Evolutionary conservation across 2,113 vertebrate genomes (phyloP).

Genomic region (Dryoscopus gambensis): DNA sequence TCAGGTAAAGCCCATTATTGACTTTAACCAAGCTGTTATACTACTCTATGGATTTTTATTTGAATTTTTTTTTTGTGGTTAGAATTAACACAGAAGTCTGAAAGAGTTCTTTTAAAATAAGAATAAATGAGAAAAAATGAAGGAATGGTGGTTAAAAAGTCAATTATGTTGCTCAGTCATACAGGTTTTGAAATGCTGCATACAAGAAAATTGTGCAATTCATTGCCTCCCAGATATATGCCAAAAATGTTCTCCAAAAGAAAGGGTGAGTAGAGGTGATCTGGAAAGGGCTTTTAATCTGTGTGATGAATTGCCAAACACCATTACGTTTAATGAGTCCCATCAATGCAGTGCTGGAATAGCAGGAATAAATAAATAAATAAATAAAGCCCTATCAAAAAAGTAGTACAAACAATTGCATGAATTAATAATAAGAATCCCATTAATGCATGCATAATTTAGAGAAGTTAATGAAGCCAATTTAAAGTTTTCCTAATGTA

Average conservation of each 20-base stretch:
- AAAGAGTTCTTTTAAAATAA: not conserved
- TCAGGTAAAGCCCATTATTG: constrained; percentile 41
- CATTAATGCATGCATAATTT: constrained; percentile 62
- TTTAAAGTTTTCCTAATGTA: constrained; percentile 55
- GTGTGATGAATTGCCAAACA: constrained; percentile 70
- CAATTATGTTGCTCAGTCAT: not conserved
- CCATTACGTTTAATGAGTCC: constrained; percentile 72
- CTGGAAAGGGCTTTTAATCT: constrained; percentile 65
- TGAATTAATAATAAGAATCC: constrained; percentile 71
- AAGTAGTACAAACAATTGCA: constrained; percentile 64
- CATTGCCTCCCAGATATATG: not conserved
- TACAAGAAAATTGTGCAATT: constrained; percentile 23
- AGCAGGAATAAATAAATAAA: constrained; percentile 58
- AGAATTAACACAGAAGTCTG: not conserved
- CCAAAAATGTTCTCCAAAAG: constrained; percentile 42
- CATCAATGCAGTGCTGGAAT: constrained; percentile 61
- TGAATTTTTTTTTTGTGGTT: not conserved
- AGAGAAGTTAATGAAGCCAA: constrained; percentile 64
- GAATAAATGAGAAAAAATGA: not conserved
- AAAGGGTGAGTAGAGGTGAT: constrained; percentile 68
- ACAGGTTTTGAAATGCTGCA: not conserved
- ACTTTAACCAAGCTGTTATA: not conserved
- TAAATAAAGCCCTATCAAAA: constrained; percentile 41
- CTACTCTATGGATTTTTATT: not conserved
- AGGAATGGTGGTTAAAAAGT: not conserved